Percentiles rank a stretch among this genome's conserved stretches.
Conservation (phyloP, 2,888 invertebrate genomes). For the Quadroppia sp. region DNA sequence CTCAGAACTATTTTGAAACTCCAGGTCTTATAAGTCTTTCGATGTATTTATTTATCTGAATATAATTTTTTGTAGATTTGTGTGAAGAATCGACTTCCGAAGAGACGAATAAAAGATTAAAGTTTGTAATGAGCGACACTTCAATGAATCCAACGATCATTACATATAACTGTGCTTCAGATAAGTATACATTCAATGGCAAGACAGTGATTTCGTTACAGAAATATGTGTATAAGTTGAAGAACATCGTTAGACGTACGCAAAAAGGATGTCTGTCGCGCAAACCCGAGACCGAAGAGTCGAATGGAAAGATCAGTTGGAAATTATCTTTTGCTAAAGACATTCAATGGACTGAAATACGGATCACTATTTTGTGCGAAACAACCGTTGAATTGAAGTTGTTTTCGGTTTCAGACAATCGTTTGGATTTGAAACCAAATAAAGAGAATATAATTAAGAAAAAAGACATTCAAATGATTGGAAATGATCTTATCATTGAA, state of each 20-base stretch:
- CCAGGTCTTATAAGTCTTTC: too few relatives aligned
- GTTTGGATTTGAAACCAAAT: conserved; percentile 24
- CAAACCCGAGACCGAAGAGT: conserved; percentile 48
- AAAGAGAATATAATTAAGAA: conserved; percentile 28
- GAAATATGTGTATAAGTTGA: conserved; percentile 60
- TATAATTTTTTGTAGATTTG: too few relatives aligned
- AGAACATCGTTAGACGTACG: conserved; percentile 76
- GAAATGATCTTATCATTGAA: conserved; percentile 18
- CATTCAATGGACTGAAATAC: conserved; percentile 38
- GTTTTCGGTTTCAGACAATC: neutral
- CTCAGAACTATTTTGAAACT: too few relatives aligned
- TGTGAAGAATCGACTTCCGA: too few relatives aligned
- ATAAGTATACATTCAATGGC: conserved; percentile 35
- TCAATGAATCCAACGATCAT: neutral
- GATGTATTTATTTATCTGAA: too few relatives aligned
- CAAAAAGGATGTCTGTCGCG: conserved; percentile 80
- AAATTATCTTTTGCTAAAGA: conserved; percentile 61
- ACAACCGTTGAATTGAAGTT: conserved; percentile 49
- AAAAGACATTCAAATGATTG: conserved; percentile 32
- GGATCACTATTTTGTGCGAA: conserved; percentile 48
- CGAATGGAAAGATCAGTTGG: conserved; percentile 63
- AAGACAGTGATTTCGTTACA: conserved; percentile 60
- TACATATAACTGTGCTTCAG: conserved; percentile 36
- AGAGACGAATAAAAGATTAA: neutral
- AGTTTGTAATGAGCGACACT: neutral